Evolutionary conservation across 2,113 vertebrate species (phyloP).

Genomic region (Blennius ocellaris): DNA sequence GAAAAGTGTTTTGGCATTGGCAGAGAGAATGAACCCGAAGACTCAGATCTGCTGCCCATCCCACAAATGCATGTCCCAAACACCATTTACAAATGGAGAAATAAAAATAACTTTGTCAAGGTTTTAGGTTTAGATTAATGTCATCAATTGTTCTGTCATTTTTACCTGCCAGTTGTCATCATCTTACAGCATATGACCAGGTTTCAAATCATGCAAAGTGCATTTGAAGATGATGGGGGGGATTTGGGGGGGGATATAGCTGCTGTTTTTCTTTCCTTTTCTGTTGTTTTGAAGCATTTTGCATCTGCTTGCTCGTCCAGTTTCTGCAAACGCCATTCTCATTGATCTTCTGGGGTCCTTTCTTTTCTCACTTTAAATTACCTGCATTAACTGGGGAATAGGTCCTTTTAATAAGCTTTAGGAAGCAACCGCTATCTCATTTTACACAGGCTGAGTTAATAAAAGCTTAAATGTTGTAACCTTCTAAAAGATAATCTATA

Average conservation of each 20-base stretch:
- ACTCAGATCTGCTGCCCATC: too few species aligned
- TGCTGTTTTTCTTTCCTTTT: background rate
- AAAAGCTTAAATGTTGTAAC: background rate
- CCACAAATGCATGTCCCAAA: too few species aligned
- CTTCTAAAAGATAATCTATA: background rate
- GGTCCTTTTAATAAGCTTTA: background rate
- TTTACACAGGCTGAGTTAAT: background rate
- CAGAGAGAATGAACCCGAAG: too few species aligned
- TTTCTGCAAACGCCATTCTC: background rate
- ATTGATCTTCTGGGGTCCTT: background rate
- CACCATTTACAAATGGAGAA: too few species aligned
- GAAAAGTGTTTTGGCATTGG: too few species aligned
- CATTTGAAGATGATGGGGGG: background rate
- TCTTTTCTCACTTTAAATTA: too few species aligned
- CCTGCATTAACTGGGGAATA: background rate
- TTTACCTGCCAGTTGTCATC: background rate
- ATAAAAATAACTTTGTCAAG: too few species aligned
- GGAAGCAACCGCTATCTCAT: background rate
- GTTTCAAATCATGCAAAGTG: background rate
- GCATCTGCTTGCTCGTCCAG: background rate
- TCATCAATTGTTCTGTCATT: background rate
- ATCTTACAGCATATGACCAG: background rate
- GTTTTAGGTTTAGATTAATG: background rate
- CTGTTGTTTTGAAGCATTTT: background rate
- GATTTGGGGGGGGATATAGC: too few species aligned